phyloP scores from a whole-genome alignment of 2,888 invertebrate genomes.

The Sacculina carcini region DNA sequence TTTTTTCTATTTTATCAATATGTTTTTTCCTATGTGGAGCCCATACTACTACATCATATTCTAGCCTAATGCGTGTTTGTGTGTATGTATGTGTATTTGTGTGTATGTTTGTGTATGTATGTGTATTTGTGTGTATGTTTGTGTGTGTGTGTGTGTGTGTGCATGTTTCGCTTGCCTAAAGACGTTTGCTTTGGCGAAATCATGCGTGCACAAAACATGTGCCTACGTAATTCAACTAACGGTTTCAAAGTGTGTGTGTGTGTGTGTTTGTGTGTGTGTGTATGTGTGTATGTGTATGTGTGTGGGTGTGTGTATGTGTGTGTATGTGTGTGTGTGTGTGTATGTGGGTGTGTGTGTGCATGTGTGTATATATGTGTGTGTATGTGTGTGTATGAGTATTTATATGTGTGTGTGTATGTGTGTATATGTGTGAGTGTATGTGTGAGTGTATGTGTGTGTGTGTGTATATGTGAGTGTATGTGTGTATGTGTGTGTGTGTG shows the following conservation, averaged over 20 bases:
- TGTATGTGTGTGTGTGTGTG: not conserved
- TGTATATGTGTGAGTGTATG: too few relatives aligned
- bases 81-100: too few relatives aligned
- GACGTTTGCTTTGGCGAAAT: not conserved
- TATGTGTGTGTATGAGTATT: not conserved
- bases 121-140: not conserved
- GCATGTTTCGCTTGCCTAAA: not conserved
- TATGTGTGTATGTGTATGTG: not conserved
- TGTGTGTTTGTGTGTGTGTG: not conserved
- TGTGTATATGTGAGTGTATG: too few relatives aligned
- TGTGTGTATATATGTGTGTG: not conserved
- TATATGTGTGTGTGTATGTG: not conserved
- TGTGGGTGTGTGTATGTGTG: not conserved
- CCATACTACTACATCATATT: not conserved
- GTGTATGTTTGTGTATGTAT: too few relatives aligned
- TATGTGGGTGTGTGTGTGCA: not conserved
- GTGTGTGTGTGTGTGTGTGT: not conserved
- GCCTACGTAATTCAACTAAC: not conserved
- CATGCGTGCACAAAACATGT: not conserved
- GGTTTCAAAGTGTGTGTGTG: not conserved
- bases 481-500: too few relatives aligned
- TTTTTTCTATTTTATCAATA: too few relatives aligned
- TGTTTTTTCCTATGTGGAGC: too few relatives aligned
- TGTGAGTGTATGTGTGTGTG: too few relatives aligned
- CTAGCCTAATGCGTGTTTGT: too few relatives aligned